phyloP scores from a whole-genome alignment of 2,113 vertebrate genomes.

The Syrmaticus mikado region DNA sequence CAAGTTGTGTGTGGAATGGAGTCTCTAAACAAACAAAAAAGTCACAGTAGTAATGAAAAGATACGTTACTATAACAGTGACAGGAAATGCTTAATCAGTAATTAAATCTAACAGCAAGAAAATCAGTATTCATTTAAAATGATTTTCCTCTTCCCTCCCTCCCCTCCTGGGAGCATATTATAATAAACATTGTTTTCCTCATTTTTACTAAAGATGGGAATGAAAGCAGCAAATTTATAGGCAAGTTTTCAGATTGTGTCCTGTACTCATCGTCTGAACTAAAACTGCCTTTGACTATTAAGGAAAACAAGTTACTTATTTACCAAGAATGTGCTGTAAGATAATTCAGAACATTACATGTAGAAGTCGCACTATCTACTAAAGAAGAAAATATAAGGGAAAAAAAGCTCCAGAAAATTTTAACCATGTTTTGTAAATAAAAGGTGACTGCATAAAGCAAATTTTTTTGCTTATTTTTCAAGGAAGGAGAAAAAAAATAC shows the following conservation, averaged over 20 bases:
- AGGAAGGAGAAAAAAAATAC: not conserved
- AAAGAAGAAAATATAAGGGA: not conserved
- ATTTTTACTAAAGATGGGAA: not conserved
- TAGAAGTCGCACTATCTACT: not conserved
- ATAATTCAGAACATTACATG: not conserved
- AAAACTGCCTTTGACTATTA: not conserved
- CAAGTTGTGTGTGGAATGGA: conserved; percentile 97
- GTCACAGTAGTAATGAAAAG: not conserved
- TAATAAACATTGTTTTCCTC: not conserved
- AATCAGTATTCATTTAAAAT: not conserved
- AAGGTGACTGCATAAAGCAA: not conserved
- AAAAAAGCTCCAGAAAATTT: not conserved
- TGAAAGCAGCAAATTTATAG: not conserved
- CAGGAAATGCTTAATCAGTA: not conserved
- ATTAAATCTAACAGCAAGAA: not conserved
- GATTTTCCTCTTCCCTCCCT: not conserved
- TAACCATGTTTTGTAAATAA: not conserved
- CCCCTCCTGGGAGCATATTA: not conserved
- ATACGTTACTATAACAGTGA: not conserved
- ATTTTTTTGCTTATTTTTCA: not conserved
- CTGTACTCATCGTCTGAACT: not conserved
- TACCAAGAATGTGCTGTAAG: not conserved
- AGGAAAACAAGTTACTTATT: not conserved
- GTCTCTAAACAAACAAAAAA: conserved; percentile 83
- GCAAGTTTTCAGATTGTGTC: not conserved